A percentile compares a stretch with the other conserved stretches of the same genome.
Evolutionary conservation across 2,888 invertebrate genomes (phyloP).

Genomic region (Griposia aprilina): DNA sequence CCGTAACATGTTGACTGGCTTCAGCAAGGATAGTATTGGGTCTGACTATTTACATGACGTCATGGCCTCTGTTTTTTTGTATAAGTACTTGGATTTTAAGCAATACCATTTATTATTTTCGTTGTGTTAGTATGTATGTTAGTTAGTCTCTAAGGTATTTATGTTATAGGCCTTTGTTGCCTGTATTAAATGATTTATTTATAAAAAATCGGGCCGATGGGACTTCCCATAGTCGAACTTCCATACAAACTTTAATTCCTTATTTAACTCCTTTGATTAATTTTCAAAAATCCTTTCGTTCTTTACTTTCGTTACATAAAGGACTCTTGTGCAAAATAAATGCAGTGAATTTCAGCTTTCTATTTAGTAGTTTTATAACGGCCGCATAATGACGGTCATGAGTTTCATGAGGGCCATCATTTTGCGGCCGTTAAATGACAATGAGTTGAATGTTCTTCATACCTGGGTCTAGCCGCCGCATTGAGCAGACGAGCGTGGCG

Average conservation of each 20-base stretch:
- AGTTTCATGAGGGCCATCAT: neutral
- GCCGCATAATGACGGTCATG: too few species aligned
- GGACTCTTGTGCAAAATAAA: neutral
- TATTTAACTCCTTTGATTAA: neutral
- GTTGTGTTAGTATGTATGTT: neutral
- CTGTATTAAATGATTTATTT: neutral
- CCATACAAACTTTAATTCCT: neutral
- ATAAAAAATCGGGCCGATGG: neutral
- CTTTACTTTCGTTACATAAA: too few species aligned
- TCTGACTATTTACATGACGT: neutral
- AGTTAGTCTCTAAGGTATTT: neutral
- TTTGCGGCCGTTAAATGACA: neutral
- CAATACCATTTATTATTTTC: neutral
- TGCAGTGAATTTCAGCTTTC: neutral
- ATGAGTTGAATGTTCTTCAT: neutral
- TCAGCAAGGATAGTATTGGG: neutral
- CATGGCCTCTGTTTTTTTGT: neutral
- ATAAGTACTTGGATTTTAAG: neutral
- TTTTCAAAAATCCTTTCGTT: neutral
- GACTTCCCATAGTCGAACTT: neutral
- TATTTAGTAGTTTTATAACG: neutral
- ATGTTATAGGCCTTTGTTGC: neutral
- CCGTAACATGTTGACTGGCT: too few species aligned
- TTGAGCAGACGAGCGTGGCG: constrained; percentile 85
- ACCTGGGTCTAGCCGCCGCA: constrained; percentile 86